Evolutionary conservation across 2,888 invertebrate genomes (phyloP), one percentile per base, ranked within the genome.

Genomic region (Pasiphila rectangulata): DNA sequence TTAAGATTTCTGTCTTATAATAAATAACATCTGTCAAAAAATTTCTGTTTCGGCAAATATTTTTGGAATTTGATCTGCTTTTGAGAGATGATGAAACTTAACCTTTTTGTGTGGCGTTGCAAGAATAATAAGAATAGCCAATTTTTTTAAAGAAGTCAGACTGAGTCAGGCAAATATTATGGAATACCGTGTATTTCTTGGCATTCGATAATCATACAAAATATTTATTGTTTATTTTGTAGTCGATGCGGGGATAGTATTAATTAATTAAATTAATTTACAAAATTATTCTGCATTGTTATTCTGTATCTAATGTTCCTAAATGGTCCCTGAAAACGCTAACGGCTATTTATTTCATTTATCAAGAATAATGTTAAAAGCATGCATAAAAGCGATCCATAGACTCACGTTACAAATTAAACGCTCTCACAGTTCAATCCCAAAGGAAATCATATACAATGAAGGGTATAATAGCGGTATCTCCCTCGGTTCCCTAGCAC

Each of bases 371-470:
- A 21, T 6, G 21, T 21, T 6, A n/a, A n/a, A n/a, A n/a, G n/a
- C n/a, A n/a, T n/a, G 40, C 40, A 36, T 29, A 4, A 17, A 13
- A 37, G 23, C 27, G 23, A 45, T 42, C 40, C 41, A 17, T 20
- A 25, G 40, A 35, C 16, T 45, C 36, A 19, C 21, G 41, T 50
- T 50, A 45, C 50, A 50, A 41, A 45, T 45, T 49, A 40, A 36
- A 49, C 36, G 27, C 34, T 25, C 37, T 27, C 40, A 45, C 35
- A 39, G 29, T 36, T 36, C 30, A 32, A 35, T 37, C 50, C 32
- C 50, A 3, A 38, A 45, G 45, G 50, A 50, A 50, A 50, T 50
- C 37, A 37, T 25, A 38, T 21, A 49, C 49, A 49, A 49, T 49
- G 37, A 50, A 50, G 45, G 50, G 50, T 45, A 41, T 30, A 36